Evolutionary conservation across 2,888 invertebrate genomes (phyloP).

Genomic region (Dynastes hyllus): DNA sequence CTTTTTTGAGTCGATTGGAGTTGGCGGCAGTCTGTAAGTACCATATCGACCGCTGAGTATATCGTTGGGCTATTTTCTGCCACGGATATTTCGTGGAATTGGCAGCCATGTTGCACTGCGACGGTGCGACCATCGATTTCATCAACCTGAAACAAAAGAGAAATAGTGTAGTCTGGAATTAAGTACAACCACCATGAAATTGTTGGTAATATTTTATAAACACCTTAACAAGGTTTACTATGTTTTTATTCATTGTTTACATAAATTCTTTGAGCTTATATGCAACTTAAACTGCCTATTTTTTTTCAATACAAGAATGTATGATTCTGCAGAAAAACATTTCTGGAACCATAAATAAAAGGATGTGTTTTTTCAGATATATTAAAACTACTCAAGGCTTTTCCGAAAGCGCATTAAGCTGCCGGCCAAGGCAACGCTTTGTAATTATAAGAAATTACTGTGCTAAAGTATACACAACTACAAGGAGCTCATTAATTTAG

Average conservation of each 20-base stretch:
- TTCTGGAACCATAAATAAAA: too few relatives aligned
- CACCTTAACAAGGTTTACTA: too few relatives aligned
- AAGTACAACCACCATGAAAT: not conserved
- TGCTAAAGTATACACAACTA: slow-evolving; percentile 3
- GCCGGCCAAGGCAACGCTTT: not conserved
- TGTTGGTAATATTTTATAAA: not conserved
- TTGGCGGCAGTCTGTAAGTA: slow-evolving; percentile 79
- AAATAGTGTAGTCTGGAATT: slow-evolving; percentile 1
- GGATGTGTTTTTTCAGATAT: too few relatives aligned
- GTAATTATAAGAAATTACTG: not conserved
- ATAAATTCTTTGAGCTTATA: too few relatives aligned
- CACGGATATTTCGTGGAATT: slow-evolving; percentile 87
- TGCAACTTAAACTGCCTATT: too few relatives aligned
- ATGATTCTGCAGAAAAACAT: too few relatives aligned
- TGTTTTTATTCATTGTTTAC: too few relatives aligned
- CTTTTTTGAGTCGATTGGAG: slow-evolving; percentile 73
- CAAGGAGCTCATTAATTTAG: slow-evolving; percentile 13
- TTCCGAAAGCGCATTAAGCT: too few relatives aligned
- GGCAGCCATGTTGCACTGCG: slow-evolving; percentile 80
- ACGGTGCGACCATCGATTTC: slow-evolving; percentile 81
- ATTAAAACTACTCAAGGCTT: too few relatives aligned
- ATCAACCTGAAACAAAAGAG: slow-evolving; percentile 76
- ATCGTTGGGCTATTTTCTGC: slow-evolving; percentile 85
- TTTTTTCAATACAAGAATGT: too few relatives aligned
- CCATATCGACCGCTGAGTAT: slow-evolving; percentile 81